Percentiles rank a stretch among this genome's conserved stretches.
phyloP scores from a whole-genome alignment of 2,888 invertebrate species.

The Tetramorium bicarinatum region DNA sequence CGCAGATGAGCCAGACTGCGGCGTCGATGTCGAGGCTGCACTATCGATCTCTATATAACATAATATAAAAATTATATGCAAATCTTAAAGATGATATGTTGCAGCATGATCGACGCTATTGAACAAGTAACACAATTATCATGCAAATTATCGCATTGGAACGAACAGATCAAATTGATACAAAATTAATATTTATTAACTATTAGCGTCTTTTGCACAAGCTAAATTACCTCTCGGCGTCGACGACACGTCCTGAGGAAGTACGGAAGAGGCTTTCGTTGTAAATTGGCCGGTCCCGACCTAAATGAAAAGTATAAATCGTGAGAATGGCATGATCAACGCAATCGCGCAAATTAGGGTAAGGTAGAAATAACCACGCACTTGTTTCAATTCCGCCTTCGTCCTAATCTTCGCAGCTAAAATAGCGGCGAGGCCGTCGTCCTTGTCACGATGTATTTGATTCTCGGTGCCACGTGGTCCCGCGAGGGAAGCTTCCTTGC shows the following conservation, averaged over 20 bases:
- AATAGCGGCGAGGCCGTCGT: slow-evolving; percentile 89
- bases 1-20: slow-evolving; percentile 81
- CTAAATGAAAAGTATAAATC: slow-evolving; percentile 61
- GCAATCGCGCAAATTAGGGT: background rate
- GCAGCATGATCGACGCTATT: background rate
- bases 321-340: background rate
- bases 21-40: slow-evolving; percentile 82
- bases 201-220: background rate
- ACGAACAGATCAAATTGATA: background rate
- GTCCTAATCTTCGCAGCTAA: slow-evolving; percentile 92
- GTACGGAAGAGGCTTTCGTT: slow-evolving; percentile 75
- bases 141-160: background rate
- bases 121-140: background rate
- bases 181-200: background rate
- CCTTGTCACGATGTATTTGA: slow-evolving; percentile 84
- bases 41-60: slow-evolving; percentile 70
- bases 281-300: slow-evolving; percentile 82
- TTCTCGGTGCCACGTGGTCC: slow-evolving; percentile 81
- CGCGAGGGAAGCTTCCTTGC: slow-evolving; percentile 80
- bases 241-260: slow-evolving; percentile 76
- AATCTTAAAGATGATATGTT: slow-evolving; percentile 14
- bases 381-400: slow-evolving; percentile 93
- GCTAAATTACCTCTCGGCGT: slow-evolving; percentile 80
- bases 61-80: slow-evolving; percentile 31
- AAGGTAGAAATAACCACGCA: slow-evolving; percentile 55